Evolutionary conservation across 2,888 invertebrate species (phyloP).

Genomic region (Tiliacea aurago): DNA sequence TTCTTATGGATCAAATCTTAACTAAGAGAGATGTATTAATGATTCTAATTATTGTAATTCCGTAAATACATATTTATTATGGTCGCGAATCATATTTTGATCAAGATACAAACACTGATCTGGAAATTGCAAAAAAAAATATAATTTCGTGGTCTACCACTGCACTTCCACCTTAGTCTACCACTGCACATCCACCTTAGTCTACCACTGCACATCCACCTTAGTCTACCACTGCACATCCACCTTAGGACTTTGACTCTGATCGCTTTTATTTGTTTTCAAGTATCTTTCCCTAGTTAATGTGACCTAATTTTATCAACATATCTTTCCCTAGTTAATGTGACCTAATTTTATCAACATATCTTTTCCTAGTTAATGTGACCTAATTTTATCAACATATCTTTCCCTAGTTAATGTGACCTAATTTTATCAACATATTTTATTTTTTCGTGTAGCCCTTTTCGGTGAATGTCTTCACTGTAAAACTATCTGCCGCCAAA

Average conservation of each 20-base stretch:
- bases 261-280: background rate
- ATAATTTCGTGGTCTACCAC: too few species aligned
- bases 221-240: too few species aligned
- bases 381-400: background rate
- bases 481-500: background rate
- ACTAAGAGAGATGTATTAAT: too few species aligned
- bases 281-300: background rate
- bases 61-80: too few species aligned
- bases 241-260: background rate
- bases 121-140: too few species aligned
- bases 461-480: background rate
- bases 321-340: background rate
- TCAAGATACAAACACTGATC: too few species aligned
- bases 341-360: background rate
- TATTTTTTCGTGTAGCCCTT: background rate
- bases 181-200: too few species aligned
- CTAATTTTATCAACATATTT: background rate
- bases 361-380: background rate
- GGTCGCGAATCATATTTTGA: too few species aligned
- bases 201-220: too few species aligned
- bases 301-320: background rate
- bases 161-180: too few species aligned
- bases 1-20: too few species aligned
- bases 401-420: background rate
- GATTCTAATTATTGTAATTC: too few species aligned